These are phyloP conservation scores for Tipula helvola DNA, from an alignment of 2,888 invertebrate species.

Conservation along the genomic window DNA sequence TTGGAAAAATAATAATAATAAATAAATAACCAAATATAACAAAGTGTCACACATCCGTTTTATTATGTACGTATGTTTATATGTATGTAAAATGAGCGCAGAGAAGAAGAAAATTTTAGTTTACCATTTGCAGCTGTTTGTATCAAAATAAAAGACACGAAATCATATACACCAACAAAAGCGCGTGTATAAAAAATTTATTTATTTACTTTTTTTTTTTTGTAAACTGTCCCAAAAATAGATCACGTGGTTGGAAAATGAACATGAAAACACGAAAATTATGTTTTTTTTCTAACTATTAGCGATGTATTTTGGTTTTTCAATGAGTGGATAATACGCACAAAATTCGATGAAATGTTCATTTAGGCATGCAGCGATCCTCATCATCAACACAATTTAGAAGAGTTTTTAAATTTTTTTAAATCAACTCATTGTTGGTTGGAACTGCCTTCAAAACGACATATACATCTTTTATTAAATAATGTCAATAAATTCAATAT, in stretches of 20 bases:
- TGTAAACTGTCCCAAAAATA: not conserved
- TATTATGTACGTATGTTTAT: not conserved
- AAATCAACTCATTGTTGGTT: no score
- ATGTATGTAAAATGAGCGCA: not conserved
- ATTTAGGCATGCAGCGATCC: not conserved
- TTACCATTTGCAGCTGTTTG: not conserved
- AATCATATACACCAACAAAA: not conserved
- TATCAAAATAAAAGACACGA: not conserved
- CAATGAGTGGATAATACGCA: not conserved
- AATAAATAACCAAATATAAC: not conserved
- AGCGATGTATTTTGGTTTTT: not conserved
- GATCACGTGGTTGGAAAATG: slow-evolving; percentile 8
- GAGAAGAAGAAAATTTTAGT: not conserved
- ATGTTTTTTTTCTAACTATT: not conserved
- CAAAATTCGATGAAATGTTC: not conserved
- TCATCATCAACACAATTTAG: no score
- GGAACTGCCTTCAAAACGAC: no score
- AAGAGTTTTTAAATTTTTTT: no score
- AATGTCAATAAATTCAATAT: not conserved
- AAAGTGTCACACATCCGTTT: slow-evolving; percentile 4
- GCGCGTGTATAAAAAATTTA: not conserved
- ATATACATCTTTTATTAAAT: no score
- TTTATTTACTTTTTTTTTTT: not conserved
- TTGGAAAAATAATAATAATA: not conserved
- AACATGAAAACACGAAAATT: not conserved